A percentile compares a stretch with the other conserved stretches of the same genome.
Evolutionary conservation across 2,888 invertebrate species (phyloP).

Genomic region (Panorpa germanica): DNA sequence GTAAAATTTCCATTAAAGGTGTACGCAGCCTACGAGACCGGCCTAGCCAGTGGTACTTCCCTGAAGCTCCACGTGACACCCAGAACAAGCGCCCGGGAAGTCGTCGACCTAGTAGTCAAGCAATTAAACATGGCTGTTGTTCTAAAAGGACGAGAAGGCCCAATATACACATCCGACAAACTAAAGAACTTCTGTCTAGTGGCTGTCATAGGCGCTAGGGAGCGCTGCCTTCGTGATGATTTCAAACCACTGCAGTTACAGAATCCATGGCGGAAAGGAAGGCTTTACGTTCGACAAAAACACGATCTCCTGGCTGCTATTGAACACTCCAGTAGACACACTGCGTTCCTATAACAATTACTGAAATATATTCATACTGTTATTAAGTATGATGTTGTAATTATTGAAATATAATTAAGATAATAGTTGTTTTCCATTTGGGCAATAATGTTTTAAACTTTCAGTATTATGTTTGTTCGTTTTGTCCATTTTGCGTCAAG

Average conservation of each 20-base stretch:
- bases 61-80: slow-evolving; percentile 86
- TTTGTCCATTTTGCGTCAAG: no score
- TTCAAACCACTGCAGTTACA: slow-evolving; percentile 85
- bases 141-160: slow-evolving; percentile 68
- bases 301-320: slow-evolving; percentile 76
- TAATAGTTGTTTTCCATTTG: no score
- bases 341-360: slow-evolving; percentile 35
- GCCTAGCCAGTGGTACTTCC: slow-evolving; percentile 81
- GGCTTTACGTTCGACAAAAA: slow-evolving; percentile 80
- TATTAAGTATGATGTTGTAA: no score
- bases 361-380: no score
- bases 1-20: no score
- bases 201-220: slow-evolving; percentile 87
- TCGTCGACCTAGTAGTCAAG: slow-evolving; percentile 87
- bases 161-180: slow-evolving; percentile 68
- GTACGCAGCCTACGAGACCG: slow-evolving; percentile 91
- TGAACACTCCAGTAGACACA: slow-evolving; percentile 72
- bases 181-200: slow-evolving; percentile 83
- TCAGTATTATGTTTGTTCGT: no score
- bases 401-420: no score
- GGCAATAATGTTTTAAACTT: no score
- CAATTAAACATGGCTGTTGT: slow-evolving; percentile 88
- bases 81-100: slow-evolving; percentile 83
- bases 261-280: slow-evolving; percentile 90
- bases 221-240: slow-evolving; percentile 84